Evolutionary conservation across 1,140 invertebrate genomes (phyloP).

Genomic region (Aphis gossypii): DNA sequence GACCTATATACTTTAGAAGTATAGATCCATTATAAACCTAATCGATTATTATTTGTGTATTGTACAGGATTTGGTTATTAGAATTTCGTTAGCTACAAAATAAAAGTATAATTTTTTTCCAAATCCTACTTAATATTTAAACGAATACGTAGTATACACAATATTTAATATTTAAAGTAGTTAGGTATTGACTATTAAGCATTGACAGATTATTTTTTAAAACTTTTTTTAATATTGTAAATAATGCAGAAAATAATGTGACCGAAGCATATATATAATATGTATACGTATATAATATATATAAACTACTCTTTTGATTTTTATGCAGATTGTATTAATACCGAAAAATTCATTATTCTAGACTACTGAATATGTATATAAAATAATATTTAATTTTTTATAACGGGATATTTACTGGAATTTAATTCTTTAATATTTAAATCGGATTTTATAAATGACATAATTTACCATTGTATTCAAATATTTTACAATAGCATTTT

Average conservation of each 20-base stretch:
- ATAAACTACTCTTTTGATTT: not conserved
- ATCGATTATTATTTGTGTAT: not conserved
- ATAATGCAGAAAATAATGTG: not conserved
- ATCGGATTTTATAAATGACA: not conserved
- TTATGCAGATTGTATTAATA: not conserved
- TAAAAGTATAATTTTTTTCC: not conserved
- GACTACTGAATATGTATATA: not conserved
- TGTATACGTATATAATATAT: not conserved
- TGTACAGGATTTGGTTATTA: not conserved
- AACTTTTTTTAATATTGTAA: not conserved
- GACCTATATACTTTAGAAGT: not conserved
- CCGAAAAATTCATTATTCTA: not conserved
- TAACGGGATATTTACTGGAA: not conserved
- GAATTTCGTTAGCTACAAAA: not conserved
- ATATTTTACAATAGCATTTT: not conserved
- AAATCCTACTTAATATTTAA: not conserved
- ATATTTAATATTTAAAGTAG: not conserved
- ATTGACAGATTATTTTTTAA: not conserved
- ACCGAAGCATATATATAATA: not conserved
- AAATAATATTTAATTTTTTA: not conserved
- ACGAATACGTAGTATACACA: not conserved
- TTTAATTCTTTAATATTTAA: not conserved
- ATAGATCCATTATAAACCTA: not conserved
- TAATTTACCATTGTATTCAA: not conserved
- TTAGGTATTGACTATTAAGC: not conserved